phyloP scores from a whole-genome alignment of 2,888 invertebrate species.

The Scaptomyza reducta region DNA sequence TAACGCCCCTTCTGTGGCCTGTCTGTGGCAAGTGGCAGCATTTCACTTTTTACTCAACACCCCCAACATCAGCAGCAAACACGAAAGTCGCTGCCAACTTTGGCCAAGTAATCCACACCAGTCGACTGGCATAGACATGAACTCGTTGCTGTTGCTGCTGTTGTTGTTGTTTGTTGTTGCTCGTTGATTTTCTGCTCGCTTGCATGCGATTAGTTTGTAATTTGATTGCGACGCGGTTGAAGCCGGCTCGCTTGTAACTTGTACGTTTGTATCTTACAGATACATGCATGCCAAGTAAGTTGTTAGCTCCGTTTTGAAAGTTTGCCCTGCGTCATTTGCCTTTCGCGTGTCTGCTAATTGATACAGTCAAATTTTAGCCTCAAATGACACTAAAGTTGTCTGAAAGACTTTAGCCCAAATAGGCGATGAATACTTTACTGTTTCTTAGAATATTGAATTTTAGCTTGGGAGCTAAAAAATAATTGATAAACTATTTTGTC shows the following conservation, averaged over 20 bases:
- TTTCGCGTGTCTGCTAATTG: slow-evolving; percentile 72
- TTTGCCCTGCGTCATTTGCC: slow-evolving; percentile 46
- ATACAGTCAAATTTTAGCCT: slow-evolving; percentile 68
- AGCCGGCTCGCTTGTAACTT: slow-evolving; percentile 32
- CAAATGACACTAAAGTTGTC: slow-evolving; percentile 58
- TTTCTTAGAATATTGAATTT: background rate
- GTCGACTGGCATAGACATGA: slow-evolving; percentile 47
- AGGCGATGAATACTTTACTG: slow-evolving; percentile 9
- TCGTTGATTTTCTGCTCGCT: slow-evolving; percentile 71
- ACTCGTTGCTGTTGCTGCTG: slow-evolving; percentile 37
- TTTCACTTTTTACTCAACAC: slow-evolving; percentile 69
- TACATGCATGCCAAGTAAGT: slow-evolving; percentile 65
- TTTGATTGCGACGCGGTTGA: slow-evolving; percentile 74
- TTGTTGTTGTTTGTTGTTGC: slow-evolving; percentile 37
- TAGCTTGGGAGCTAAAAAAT: background rate
- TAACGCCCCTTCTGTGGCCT: slow-evolving; percentile 36
- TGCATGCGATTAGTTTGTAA: slow-evolving; percentile 82
- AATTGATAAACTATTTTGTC: slow-evolving; percentile 16
- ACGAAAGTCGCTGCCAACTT: slow-evolving; percentile 45
- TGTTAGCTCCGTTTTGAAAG: slow-evolving; percentile 58
- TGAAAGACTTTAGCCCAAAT: slow-evolving; percentile 15
- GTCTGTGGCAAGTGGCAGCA: slow-evolving; percentile 44
- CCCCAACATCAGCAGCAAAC: slow-evolving; percentile 41
- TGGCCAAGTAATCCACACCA: slow-evolving; percentile 70
- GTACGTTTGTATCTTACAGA: slow-evolving; percentile 45